Evolutionary conservation across 2,113 vertebrate species (phyloP).

Genomic region (Spizaetus ornatus): DNA sequence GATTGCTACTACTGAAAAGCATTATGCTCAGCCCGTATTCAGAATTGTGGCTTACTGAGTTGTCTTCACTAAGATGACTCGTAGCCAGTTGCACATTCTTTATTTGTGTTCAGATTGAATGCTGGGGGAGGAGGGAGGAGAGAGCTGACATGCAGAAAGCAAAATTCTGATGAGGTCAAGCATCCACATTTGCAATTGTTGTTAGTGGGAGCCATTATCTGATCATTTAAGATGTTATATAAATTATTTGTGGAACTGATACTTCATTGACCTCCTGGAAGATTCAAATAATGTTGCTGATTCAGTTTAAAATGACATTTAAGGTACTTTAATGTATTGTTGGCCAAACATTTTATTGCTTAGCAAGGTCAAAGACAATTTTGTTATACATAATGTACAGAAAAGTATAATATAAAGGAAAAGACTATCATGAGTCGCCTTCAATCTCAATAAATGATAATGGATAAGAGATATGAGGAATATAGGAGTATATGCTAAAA

Average conservation of each 20-base stretch:
- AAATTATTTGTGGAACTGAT: not conserved
- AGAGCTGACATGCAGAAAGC: not conserved
- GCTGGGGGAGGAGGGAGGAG: not conserved
- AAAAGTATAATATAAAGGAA: not conserved
- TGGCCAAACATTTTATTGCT: not conserved
- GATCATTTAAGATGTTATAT: not conserved
- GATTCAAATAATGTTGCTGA: not conserved
- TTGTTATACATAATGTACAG: not conserved
- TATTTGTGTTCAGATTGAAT: not conserved
- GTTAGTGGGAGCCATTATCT: not conserved
- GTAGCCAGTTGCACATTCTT: not conserved
- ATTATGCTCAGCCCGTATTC: not conserved
- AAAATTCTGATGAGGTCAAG: not conserved
- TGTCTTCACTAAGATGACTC: not conserved
- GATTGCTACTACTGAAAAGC: not conserved
- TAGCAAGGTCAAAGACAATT: not conserved
- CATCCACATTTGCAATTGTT: not conserved
- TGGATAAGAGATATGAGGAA: not conserved
- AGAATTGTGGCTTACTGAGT: not conserved
- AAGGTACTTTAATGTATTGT: not conserved
- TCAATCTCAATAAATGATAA: not conserved
- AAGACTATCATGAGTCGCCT: not conserved
- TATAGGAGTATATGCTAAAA: not conserved
- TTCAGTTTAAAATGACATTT: not conserved
- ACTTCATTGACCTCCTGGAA: not conserved